These are phyloP conservation scores for Sisyra terminalis DNA, from an alignment of 2,888 invertebrate genomes.

Conservation along the genomic window DNA sequence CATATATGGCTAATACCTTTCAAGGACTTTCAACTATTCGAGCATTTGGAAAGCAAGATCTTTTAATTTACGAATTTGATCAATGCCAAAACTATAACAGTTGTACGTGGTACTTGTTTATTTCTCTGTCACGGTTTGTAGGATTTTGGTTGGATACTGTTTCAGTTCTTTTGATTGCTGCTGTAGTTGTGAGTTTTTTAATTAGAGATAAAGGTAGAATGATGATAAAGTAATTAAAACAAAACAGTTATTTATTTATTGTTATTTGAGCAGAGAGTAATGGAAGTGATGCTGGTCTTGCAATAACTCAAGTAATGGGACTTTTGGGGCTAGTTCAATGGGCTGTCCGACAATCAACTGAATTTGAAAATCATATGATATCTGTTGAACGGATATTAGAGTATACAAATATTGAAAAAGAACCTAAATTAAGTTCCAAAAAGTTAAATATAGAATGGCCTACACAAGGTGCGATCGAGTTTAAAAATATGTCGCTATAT, in stretches of 20 bases:
- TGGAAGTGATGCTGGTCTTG: slow-evolving; percentile 73
- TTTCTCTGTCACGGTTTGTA: slow-evolving; percentile 51
- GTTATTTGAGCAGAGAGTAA: slow-evolving; percentile 16
- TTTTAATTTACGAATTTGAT: slow-evolving; percentile 83
- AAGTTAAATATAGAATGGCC: slow-evolving; percentile 62
- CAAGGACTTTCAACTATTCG: slow-evolving; percentile 73
- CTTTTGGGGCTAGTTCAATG: slow-evolving; percentile 40
- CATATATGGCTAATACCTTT: slow-evolving; percentile 90
- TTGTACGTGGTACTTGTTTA: slow-evolving; percentile 55
- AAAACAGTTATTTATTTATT: no score
- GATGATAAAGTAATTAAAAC: no score
- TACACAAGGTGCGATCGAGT: slow-evolving; percentile 56
- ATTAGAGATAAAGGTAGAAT: slow-evolving; percentile 25
- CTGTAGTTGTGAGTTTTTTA: slow-evolving; percentile 47
- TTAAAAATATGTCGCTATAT: slow-evolving; percentile 67
- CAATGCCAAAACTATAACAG: slow-evolving; percentile 77
- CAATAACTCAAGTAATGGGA: slow-evolving; percentile 75
- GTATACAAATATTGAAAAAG: slow-evolving; percentile 30
- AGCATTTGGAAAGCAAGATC: slow-evolving; percentile 62
- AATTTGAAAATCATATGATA: slow-evolving; percentile 94
- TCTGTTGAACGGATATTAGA: slow-evolving; percentile 95
- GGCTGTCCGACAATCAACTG: slow-evolving; percentile 74
- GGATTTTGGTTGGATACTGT: slow-evolving; percentile 56
- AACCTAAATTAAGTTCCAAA: slow-evolving; percentile 25
- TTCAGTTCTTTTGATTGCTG: slow-evolving; percentile 44